These are phyloP conservation scores for Bradynema listronoti DNA, from an alignment of 1,140 invertebrate genomes.

Conservation along the genomic window DNA sequence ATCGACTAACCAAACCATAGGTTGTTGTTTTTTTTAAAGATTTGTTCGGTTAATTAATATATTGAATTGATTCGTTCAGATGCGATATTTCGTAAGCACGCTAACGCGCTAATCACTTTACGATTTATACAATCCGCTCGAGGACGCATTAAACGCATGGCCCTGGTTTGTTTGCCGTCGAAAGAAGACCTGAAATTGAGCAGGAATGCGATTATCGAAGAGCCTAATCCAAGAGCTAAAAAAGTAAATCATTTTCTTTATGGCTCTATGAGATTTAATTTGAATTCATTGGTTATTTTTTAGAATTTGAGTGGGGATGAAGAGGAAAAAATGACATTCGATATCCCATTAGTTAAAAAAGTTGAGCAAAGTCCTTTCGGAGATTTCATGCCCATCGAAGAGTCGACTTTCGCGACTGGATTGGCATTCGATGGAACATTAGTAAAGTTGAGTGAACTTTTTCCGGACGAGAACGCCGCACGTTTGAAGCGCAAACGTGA, in stretches of 20 bases:
- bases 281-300: background rate
- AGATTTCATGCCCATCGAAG: too few relatives aligned
- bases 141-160: conserved; percentile 18
- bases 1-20: too few relatives aligned
- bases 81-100: conserved; percentile 1
- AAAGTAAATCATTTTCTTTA: background rate
- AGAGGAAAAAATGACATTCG: background rate
- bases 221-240: background rate
- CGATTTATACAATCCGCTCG: conserved; percentile 5
- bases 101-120: conserved; percentile 16
- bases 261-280: background rate
- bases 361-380: background rate
- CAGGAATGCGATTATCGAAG: background rate
- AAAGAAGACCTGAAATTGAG: conserved; percentile 12
- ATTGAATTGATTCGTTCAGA: conserved; percentile 15
- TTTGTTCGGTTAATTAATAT: background rate
- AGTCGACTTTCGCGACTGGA: too few relatives aligned
- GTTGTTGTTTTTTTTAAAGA: background rate
- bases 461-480: background rate
- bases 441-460: conserved; percentile 1
- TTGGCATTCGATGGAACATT: too few relatives aligned
- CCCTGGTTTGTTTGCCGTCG: conserved; percentile 25
- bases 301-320: background rate
- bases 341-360: background rate
- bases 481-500: background rate